Conservation (phyloP, 2,888 invertebrate species). For the Tenthredo distinguenda region DNA sequence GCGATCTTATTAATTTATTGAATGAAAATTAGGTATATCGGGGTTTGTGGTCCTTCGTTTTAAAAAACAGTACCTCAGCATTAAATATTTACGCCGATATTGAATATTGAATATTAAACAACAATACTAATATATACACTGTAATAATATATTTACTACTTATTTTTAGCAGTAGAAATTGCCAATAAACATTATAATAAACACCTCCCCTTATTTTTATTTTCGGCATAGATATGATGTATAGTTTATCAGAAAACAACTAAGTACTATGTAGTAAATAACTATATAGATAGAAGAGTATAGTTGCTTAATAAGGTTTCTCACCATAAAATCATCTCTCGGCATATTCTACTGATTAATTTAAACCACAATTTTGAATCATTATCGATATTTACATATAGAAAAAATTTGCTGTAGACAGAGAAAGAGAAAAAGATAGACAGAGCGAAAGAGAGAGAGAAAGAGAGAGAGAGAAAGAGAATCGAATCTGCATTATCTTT, state of each 20-base stretch:
- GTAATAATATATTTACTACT: slow-evolving; percentile 25
- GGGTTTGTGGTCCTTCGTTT: not conserved
- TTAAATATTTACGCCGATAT: not conserved
- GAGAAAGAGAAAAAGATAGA: not conserved
- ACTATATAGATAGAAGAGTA: not conserved
- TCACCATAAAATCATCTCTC: not conserved
- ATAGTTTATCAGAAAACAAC: not conserved
- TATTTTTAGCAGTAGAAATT: slow-evolving; percentile 38
- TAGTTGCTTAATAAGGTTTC: not conserved
- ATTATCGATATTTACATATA: not conserved
- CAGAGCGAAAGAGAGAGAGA: not conserved
- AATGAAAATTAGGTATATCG: not conserved
- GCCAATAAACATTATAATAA: not conserved
- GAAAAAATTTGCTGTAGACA: not conserved
- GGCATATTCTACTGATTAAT: not conserved
- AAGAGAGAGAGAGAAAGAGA: not conserved
- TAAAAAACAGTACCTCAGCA: not conserved
- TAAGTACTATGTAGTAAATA: not conserved
- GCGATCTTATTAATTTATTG: not conserved
- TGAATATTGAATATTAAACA: slow-evolving; percentile 8
- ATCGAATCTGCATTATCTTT: not conserved
- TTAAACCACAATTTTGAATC: not conserved
- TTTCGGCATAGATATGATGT: not conserved
- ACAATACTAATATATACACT: slow-evolving; percentile 25
- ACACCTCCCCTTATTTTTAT: not conserved